Conservation (phyloP, 2,113 vertebrate species). For the Callipepla squamata region DNA sequence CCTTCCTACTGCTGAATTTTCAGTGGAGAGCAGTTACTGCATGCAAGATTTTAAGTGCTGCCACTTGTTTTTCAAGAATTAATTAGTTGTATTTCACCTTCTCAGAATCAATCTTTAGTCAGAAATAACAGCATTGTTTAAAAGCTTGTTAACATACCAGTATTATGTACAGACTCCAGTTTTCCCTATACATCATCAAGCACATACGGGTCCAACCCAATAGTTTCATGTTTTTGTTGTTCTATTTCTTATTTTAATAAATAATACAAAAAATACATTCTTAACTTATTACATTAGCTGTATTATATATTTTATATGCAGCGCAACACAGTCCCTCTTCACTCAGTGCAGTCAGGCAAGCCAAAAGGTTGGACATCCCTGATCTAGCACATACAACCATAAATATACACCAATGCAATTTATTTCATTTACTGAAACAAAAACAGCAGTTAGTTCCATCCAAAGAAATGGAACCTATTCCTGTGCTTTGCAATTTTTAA, state of each 20-base stretch:
- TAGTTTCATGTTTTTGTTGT: too few species aligned
- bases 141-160: not conserved
- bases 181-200: not conserved
- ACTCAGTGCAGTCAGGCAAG: too few species aligned
- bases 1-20: not conserved
- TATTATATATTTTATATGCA: too few species aligned
- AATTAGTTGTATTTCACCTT: not conserved
- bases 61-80: not conserved
- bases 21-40: not conserved
- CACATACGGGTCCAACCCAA: too few species aligned
- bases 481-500: not conserved
- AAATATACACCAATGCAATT: not conserved
- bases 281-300: too few species aligned
- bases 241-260: too few species aligned
- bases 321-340: too few species aligned
- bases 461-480: not conserved
- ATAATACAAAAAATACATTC: too few species aligned
- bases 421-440: not conserved
- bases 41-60: not conserved
- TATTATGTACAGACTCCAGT: not conserved
- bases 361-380: too few species aligned
- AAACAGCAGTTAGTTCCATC: not conserved
- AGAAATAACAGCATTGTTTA: not conserved
- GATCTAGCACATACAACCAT: not conserved
- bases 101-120: not conserved